Conservation (phyloP, 2,888 invertebrate genomes). For the Cylindroiulus punctatus region DNA sequence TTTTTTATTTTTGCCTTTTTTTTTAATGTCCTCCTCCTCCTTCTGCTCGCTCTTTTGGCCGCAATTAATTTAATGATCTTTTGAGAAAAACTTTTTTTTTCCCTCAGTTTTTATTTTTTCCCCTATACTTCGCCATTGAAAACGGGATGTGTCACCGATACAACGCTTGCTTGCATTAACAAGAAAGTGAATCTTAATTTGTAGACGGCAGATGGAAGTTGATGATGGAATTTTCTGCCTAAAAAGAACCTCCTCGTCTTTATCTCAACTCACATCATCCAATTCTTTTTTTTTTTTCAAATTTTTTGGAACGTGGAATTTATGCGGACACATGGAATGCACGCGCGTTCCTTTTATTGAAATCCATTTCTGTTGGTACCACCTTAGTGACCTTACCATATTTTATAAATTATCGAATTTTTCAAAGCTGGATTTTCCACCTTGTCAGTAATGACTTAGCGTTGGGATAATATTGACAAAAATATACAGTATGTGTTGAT, state of each 20-base stretch:
- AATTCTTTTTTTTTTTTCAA: too few species aligned
- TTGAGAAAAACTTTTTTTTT: not conserved
- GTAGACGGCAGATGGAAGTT: constrained; percentile 14
- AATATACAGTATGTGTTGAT: too few species aligned
- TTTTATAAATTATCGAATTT: too few species aligned
- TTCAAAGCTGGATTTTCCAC: too few species aligned
- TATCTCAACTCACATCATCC: constrained; percentile 11
- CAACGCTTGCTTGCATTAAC: not conserved
- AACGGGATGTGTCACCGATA: constrained; percentile 31
- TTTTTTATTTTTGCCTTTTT: not conserved
- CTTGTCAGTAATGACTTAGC: too few species aligned
- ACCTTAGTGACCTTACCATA: too few species aligned
- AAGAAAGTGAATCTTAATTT: constrained; percentile 17
- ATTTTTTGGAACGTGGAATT: too few species aligned
- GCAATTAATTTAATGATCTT: constrained; percentile 47
- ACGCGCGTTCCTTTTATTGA: too few species aligned
- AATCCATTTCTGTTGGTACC: too few species aligned
- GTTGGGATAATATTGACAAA: too few species aligned
- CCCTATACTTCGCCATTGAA: not conserved
- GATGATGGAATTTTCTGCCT: not conserved
- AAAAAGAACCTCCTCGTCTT: not conserved
- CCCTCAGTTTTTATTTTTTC: not conserved
- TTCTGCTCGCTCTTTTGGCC: not conserved
- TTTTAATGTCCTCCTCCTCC: not conserved
- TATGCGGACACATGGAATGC: too few species aligned